Conservation (phyloP, 2,797 vertebrate species). For the Poeciliopsis turneri region DNA sequence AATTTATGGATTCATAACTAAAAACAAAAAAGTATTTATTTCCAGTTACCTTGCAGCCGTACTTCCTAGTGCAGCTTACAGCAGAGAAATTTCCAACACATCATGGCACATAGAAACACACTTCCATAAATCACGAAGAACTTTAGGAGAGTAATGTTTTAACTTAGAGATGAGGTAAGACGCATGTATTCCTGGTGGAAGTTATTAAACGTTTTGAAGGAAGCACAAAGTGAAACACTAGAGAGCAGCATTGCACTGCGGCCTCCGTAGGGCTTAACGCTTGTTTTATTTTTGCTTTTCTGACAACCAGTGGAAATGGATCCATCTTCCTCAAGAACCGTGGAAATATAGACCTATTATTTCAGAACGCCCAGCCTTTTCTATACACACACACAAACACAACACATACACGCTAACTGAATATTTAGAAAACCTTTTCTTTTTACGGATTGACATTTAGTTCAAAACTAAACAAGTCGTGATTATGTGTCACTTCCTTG, state of each 20-base stretch:
- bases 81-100: background rate
- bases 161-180: background rate
- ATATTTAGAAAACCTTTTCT: background rate
- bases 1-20: background rate
- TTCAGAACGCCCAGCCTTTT: background rate
- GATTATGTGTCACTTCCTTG: background rate
- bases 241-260: background rate
- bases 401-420: background rate
- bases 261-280: accelerated
- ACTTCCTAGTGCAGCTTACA: too few species aligned
- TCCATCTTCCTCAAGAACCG: background rate
- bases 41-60: too few species aligned
- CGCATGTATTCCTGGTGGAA: background rate
- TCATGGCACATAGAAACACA: background rate
- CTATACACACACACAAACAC: background rate
- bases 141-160: background rate
- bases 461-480: background rate
- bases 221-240: background rate
- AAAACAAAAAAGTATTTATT: constrained; percentile 20
- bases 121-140: background rate
- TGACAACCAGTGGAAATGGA: background rate
- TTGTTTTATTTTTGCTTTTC: background rate
- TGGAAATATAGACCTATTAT: background rate
- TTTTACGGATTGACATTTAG: background rate
- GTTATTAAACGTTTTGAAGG: background rate